Evolutionary conservation across 2,888 invertebrate species (phyloP), one percentile per base, ranked within the genome.

Genomic region (Drosophila paranaensis): DNA sequence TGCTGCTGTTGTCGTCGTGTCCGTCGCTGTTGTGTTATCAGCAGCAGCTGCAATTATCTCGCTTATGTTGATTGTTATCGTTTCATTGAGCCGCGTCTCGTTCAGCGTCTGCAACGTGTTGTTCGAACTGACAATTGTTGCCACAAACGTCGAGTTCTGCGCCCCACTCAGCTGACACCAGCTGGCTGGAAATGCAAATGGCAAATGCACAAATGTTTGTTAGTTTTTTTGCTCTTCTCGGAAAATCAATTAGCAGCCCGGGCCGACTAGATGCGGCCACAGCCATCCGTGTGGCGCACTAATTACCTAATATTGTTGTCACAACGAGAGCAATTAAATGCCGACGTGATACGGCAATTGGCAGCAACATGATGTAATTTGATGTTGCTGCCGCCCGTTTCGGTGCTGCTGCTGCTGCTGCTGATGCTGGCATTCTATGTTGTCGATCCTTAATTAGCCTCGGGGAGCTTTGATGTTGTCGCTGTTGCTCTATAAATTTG

Each of bases 271-370:
- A 9, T 25, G 14, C 53, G 9, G 50, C 54, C 46, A 60, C 66
- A 68, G 20, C 46, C 48, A 33, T 51, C 51, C 79, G 69, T 61
- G 64, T 61, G 67, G 33, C 74, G 64, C 65, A 74, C 89, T 88
- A 88, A 89, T 86, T 86, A 86, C 85, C 89, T 80, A 86, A 86
- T 89, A 88, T 85, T 88, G 88, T 77, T 74, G 74, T 85, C 89
- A 85, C 89, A 84, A 84, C 74, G 74, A 88, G 72, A 45, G 82
- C 82, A 88, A 88, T 86, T 89, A 86, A 80, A 70, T 82, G 75
- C 10, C 68, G 82, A 89, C 85, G 85, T 86, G 85, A 60, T 46
- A 54, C 62, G 68, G 62, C 74, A 73, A 67, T 65, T 63, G 67
- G 57, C 68, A 74, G 55, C 71, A 54, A 46, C 58, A 56, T 67